Base-by-base conservation (phyloP, 2,888 invertebrate genomes). In the Thera obeliscata region DNA sequence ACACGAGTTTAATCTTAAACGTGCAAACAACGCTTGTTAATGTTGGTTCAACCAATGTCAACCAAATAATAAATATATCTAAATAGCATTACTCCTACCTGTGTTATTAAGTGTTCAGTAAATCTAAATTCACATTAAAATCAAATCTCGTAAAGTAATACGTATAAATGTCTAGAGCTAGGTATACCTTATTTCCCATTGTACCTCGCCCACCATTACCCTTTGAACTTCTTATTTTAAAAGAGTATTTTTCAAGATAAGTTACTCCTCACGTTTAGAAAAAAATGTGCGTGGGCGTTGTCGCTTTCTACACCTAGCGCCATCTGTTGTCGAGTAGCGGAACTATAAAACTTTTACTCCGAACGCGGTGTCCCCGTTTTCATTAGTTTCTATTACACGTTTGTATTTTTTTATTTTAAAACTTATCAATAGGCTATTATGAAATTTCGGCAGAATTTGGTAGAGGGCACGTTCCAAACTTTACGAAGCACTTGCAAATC, bases 271-370 rank as follows among this genome's bases (percentile, higher is more conserved):
- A 50, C 50, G 58, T 46, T 55, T 43, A 22, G 38, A 5, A 35
- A 43, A 62, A 62, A 67, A 56, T 65, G 61, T 12, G 38, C 0
- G 22, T 22, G 54, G 9, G 52, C 7, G 35, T 36, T 55, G 2
- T 58, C 22, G 48, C 41, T 64, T 60, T 60, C n/a, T 59, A 74
- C 74, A 56, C 11, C 70, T 82, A 74, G 78, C 90, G 90, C 89
- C 90, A 89, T 87, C 90, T 89, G 61, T 81, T 77, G 70, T 65
- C 72, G 81, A 84, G 83, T 87, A 86, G 90, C 77, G 68, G 71
- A 72, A 86, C 80, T 79, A 71, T 0, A 55, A 56, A 64, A 71
- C 11, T 65, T 38, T 5, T 9, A n/a, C 41, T 8, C 12, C 4
- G 3, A 11, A 9, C n/a, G 9, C 11, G 9, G 36, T 22, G 22